A percentile compares a stretch with the other conserved stretches of the same genome.
phyloP scores from a whole-genome alignment of 2,888 invertebrate species.

The Tipula helvola region DNA sequence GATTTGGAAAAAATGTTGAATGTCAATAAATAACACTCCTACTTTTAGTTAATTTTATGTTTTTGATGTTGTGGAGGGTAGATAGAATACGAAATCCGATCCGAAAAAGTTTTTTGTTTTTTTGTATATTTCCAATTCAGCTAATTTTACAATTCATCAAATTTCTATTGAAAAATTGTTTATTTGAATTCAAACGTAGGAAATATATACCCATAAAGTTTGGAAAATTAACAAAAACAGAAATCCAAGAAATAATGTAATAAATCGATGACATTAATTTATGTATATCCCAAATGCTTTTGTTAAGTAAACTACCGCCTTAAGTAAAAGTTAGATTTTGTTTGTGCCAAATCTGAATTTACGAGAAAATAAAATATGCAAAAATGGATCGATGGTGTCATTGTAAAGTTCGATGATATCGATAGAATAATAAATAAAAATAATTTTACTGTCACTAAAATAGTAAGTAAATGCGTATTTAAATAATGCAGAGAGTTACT shows the following conservation, averaged over 20 bases:
- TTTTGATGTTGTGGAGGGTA: not conserved
- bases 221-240: not conserved
- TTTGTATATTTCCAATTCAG: not conserved
- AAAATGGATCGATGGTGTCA: not conserved
- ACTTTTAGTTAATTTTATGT: not conserved
- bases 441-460: too few species aligned
- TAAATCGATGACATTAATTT: not conserved
- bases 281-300: not conserved
- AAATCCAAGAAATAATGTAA: not conserved
- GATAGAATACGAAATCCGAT: not conserved
- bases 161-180: not conserved
- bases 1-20: not conserved
- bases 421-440: too few species aligned
- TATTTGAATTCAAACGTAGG: not conserved
- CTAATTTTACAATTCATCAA: not conserved
- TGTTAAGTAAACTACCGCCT: not conserved
- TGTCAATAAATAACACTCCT: not conserved
- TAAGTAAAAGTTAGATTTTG: not conserved
- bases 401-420: not conserved
- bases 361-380: not conserved
- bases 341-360: not conserved
- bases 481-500: too few species aligned
- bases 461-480: too few species aligned
- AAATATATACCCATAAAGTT: not conserved
- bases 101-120: not conserved